Conservation (phyloP, 2,888 invertebrate genomes). For the Acronicta leporina region DNA sequence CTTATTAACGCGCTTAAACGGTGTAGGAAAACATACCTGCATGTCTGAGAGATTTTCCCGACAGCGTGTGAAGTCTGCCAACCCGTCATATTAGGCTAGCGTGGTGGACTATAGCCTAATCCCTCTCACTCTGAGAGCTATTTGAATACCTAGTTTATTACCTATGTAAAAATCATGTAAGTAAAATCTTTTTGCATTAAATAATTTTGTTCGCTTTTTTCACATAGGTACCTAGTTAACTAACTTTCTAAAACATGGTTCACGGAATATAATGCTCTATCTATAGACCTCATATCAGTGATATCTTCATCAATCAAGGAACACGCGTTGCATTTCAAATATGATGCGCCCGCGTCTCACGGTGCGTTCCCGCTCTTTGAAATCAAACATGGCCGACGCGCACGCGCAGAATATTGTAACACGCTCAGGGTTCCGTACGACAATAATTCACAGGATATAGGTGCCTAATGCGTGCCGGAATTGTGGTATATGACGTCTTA, state of each 20-base stretch:
- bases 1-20: too few relatives aligned
- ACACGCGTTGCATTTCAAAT: constrained; percentile 47
- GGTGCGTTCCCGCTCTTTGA: constrained; percentile 58
- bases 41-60: too few relatives aligned
- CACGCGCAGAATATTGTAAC: constrained; percentile 59
- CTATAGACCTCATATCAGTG: constrained; percentile 39
- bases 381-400: constrained; percentile 58
- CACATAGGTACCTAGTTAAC: too few relatives aligned
- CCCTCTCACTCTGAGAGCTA: too few relatives aligned
- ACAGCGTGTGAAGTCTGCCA: too few relatives aligned
- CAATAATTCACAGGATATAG: constrained; percentile 54
- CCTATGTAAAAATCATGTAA: too few relatives aligned
- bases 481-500: constrained; percentile 14
- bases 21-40: too few relatives aligned
- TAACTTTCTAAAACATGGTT: background rate
- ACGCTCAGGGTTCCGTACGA: constrained; percentile 52
- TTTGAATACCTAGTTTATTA: too few relatives aligned
- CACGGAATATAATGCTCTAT: background rate
- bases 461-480: constrained; percentile 32
- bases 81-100: too few relatives aligned
- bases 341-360: constrained; percentile 46
- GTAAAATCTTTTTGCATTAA: too few relatives aligned
- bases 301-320: constrained; percentile 47
- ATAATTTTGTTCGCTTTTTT: too few relatives aligned
- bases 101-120: too few relatives aligned